phyloP scores from a whole-genome alignment of 2,797 vertebrate species.

The Coluber constrictor region DNA sequence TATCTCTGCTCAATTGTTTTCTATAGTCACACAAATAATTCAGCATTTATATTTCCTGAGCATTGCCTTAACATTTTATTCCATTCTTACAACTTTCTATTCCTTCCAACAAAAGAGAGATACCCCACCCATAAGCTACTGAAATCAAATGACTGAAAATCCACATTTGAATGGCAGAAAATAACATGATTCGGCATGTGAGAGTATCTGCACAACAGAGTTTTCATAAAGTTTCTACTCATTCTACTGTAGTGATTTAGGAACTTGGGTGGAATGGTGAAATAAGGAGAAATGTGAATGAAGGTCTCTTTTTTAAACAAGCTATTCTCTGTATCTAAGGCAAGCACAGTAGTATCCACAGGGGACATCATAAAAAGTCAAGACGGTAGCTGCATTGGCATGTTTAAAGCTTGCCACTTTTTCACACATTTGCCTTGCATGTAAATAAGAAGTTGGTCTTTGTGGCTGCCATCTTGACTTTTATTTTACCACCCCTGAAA shows the following conservation, averaged over 20 bases:
- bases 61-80: not conserved
- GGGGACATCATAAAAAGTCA: not conserved
- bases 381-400: not conserved
- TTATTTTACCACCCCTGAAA: not conserved
- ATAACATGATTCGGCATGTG: not conserved
- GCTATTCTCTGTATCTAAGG: not conserved
- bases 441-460: not conserved
- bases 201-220: not conserved
- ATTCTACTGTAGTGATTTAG: not conserved
- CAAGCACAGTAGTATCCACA: not conserved
- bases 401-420: not conserved
- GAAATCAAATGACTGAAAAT: not conserved
- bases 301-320: not conserved
- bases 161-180: not conserved
- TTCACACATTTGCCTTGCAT: not conserved
- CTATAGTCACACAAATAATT: not conserved
- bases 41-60: not conserved
- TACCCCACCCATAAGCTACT: not conserved
- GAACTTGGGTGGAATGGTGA: not conserved
- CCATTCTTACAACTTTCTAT: no score
- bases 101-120: not conserved
- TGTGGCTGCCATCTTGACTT: not conserved
- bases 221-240: not conserved
- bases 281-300: not conserved
- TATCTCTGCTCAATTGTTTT: not conserved